A percentile compares a stretch with the other conserved stretches of the same genome.
Conservation (phyloP, 2,888 invertebrate species). For the Prosopocoilus inquinatus region DNA sequence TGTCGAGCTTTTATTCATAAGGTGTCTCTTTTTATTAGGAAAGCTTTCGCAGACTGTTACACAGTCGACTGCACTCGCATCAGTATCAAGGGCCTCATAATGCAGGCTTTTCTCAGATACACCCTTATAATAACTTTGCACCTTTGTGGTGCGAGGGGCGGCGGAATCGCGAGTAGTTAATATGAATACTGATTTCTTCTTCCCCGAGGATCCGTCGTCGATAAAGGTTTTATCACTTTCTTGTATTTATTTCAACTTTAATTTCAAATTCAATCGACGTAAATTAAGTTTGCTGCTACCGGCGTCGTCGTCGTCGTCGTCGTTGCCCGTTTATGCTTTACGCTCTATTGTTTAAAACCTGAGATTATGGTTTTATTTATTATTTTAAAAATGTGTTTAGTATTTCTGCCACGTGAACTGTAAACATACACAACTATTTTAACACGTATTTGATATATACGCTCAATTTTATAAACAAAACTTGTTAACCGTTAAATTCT, state of each 20-base stretch:
- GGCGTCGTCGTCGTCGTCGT: background rate
- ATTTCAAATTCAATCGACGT: slow-evolving; percentile 26
- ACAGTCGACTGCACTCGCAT: slow-evolving; percentile 46
- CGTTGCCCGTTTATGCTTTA: background rate
- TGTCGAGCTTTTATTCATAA: slow-evolving; percentile 26
- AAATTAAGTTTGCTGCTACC: slow-evolving; percentile 19
- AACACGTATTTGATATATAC: background rate
- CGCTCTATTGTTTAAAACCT: slow-evolving; percentile 5
- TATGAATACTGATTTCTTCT: slow-evolving; percentile 47
- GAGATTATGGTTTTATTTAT: slow-evolving; percentile 6
- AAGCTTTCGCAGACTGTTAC: slow-evolving; percentile 44
- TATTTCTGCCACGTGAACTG: slow-evolving; percentile 1
- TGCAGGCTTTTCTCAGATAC: slow-evolving; percentile 47
- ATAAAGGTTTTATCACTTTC: slow-evolving; percentile 40
- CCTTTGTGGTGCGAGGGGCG: slow-evolving; percentile 36
- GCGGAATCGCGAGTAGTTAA: slow-evolving; percentile 47
- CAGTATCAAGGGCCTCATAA: slow-evolving; percentile 46
- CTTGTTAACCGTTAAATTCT: no score
- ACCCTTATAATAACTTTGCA: slow-evolving; percentile 51
- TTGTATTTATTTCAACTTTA: slow-evolving; percentile 32
- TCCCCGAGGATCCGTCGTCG: slow-evolving; percentile 34
- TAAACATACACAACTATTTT: slow-evolving; percentile 9
- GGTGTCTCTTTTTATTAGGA: slow-evolving; percentile 41
- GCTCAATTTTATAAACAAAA: no score
- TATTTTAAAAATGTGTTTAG: slow-evolving; percentile 1